Base-by-base conservation (phyloP, 2,113 vertebrate genomes). In the Diphyllodes magnificus region DNA sequence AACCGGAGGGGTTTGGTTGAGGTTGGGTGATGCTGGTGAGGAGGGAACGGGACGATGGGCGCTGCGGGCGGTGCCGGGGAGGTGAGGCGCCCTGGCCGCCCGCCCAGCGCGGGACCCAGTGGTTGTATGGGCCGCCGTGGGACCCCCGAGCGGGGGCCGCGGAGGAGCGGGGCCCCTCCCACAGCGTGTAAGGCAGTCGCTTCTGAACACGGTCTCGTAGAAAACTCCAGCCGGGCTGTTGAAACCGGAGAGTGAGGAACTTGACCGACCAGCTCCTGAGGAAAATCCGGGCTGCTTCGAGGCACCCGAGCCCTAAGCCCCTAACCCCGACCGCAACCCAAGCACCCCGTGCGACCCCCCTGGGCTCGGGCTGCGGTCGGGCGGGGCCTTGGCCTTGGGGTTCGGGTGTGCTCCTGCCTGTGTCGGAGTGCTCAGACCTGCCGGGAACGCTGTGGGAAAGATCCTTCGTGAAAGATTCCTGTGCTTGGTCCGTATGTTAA, bases 121-220 rank as follows among this genome's bases (percentile, higher is more conserved):
- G 49, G 27, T 8, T 14, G 69, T 42, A 1, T 17, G 44, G 20
- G 61, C 40, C 60, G 10, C 70, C 37, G 1, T 39, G 86, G 53
- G 77, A 66, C 37, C 44, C 68, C 27, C 44, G 71, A 30, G 53
- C 24, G 30, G 37, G 51, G 51, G 8, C 64, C 31, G 42, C 31
- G 42, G 42, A 9, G 42, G 44, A 33, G 35, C 61, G 3, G 37
- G 40, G 21, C 66, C 31, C 13, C 44, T 57, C 59, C 44, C 37
- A 11, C 37, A 6, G 64, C 4, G 31, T 8, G 20, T 4, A 2
- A 9, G 40, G 51, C 8, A 1, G 17, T 4, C 13, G 1, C 78
- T 40, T 16, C 33, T 3, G 13, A 11, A 4, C 75, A 1, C 2
- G 8, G 47, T 54, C 13, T 7, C 2, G 2, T 6, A 15, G 40